Base-by-base conservation (phyloP, 2,113 vertebrate genomes). In the Oncorhynchus nerka region DNA sequence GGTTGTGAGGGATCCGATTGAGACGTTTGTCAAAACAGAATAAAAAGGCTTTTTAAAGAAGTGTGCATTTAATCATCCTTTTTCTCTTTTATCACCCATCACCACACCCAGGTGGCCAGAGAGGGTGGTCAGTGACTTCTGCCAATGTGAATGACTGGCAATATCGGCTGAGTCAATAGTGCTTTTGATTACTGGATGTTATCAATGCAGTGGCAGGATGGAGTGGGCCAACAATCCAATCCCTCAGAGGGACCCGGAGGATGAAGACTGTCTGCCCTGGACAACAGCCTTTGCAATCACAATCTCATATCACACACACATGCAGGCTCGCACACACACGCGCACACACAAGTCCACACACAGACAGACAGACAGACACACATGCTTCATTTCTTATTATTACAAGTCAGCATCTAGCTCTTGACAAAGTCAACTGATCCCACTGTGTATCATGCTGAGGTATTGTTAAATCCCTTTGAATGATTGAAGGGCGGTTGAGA, bases 11-110 rank as follows among this genome's bases (percentile, higher is more conserved):
- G 75, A 61, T 75, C 80, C 15, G 19, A 61, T 69, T 78, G 84
- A 88, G 79, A 70, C 77, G 87, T 89, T 90, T 83, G 75, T 88
- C 86, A 92, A 75, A 79, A 74, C 0, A 49, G 85, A 84, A 81
- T 84, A 82, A 89, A 84, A 86, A 24, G 48, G 24, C 74, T 87
- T 77, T 34, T 76, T 30, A 83, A 75, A 57, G 79, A 87, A 72
- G 85, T 82, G 61, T 71, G 70, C 72, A 82, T 75, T 75, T 83
- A 70, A 86, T 81, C 51, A 84, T 84, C 62, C 80, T 19, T 64
- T 8, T 74, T 57, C 79, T 67, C 57, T 76, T 30, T 74, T 67
- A 81, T 78, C 82, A 84, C 39, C 19, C 79, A 76, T 61, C 80
- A 81, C 24, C 16, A 59, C 20, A 8, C 71, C 20, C 61, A 49